Evolutionary conservation across 2,113 vertebrate species (phyloP).

Genomic region (Apus apus): DNA sequence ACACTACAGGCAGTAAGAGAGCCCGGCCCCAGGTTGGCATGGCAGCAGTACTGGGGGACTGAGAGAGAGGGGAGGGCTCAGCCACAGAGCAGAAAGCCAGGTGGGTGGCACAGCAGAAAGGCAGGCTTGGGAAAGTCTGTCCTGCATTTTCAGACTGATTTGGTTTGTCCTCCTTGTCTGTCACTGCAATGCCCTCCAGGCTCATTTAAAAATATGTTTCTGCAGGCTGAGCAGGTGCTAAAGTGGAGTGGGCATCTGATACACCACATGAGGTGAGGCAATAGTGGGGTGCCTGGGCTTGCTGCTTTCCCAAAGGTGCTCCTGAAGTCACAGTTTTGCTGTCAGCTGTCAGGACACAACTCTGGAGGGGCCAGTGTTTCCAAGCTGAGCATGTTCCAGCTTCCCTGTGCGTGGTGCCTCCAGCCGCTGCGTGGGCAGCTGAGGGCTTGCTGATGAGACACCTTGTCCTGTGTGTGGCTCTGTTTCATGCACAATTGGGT

Average conservation of each 20-base stretch:
- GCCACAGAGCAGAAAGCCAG: background rate
- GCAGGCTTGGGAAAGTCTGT: background rate
- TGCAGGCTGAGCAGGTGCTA: background rate
- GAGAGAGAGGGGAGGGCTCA: background rate
- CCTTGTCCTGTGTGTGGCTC: background rate
- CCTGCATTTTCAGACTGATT: background rate
- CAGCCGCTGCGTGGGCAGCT: background rate
- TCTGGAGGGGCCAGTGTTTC: background rate
- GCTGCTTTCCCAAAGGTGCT: background rate
- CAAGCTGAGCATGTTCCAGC: background rate
- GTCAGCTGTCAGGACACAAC: rapidly evolving
- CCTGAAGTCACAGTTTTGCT: background rate
- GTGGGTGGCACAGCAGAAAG: background rate
- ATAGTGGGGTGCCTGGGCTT: background rate
- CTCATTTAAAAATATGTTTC: background rate
- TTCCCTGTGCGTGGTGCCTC: rapidly evolving
- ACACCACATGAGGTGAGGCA: background rate
- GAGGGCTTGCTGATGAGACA: background rate
- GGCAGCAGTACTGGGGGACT: background rate
- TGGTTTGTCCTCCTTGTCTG: background rate
- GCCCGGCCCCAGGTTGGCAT: background rate
- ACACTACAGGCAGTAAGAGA: background rate
- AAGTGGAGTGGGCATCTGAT: rapidly evolving
- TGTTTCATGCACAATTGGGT: rapidly evolving
- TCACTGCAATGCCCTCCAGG: background rate